These are phyloP conservation scores for Drosophila cracens DNA, from an alignment of 2,888 invertebrate species.

Conservation along the genomic window DNA sequence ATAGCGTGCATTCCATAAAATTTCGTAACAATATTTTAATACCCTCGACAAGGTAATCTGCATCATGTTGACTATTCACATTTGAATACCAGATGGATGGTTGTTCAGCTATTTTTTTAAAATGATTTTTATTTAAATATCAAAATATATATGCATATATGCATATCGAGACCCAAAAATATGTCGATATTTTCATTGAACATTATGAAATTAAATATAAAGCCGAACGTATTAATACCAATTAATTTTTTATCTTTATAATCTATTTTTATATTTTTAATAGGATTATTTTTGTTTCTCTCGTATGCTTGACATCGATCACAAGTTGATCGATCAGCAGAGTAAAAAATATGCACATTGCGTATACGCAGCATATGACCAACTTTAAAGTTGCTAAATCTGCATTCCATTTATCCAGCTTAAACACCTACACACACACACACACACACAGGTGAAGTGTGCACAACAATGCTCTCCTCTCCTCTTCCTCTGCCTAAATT, in stretches of 20 bases:
- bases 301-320: not conserved
- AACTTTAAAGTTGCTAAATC: conserved; percentile 27
- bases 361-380: conserved; percentile 47
- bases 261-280: not conserved
- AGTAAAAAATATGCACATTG: conserved; percentile 1
- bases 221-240: not conserved
- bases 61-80: conserved; percentile 1
- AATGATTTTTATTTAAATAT: not conserved
- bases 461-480: conserved; percentile 43
- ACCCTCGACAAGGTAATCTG: conserved; percentile 10
- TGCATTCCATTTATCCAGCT: conserved; percentile 33
- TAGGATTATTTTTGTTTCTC: not conserved
- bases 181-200: not conserved
- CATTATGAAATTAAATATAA: not conserved
- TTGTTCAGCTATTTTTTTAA: not conserved
- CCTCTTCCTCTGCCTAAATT: conserved; percentile 26
- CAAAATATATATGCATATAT: not conserved
- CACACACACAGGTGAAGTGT: conserved; percentile 24
- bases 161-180: not conserved
- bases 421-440: not conserved
- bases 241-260: not conserved
- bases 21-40: conserved; percentile 16
- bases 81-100: conserved; percentile 4
- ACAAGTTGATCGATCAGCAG: not conserved
- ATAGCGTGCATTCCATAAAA: not conserved